These are phyloP conservation scores for Miniopterus natalensis DNA, from an alignment of 2,113 vertebrate species.

Conservation along the genomic window DNA sequence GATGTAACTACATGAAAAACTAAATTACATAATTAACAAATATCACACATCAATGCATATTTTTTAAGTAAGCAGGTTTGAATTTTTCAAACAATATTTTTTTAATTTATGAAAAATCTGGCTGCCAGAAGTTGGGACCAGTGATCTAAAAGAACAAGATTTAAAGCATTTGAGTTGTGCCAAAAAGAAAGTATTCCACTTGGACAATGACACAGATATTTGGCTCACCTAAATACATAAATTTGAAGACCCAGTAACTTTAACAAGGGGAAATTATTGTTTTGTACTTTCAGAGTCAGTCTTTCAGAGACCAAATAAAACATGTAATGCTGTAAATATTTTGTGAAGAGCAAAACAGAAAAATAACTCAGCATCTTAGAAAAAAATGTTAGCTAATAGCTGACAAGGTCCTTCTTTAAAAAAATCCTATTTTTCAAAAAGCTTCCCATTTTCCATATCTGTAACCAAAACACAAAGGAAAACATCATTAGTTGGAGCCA, in stretches of 20 bases:
- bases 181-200: constrained; percentile 66
- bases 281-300: constrained; percentile 53
- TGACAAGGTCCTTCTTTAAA: constrained; percentile 54
- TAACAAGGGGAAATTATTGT: constrained; percentile 55
- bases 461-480: constrained; percentile 81
- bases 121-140: constrained; percentile 58
- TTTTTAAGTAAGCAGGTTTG: background rate
- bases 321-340: constrained; percentile 67
- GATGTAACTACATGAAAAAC: background rate
- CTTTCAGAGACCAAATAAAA: constrained; percentile 40
- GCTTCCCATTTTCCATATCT: constrained; percentile 30
- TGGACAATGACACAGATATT: constrained; percentile 39
- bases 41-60: background rate
- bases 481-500: constrained; percentile 60
- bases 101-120: constrained; percentile 73
- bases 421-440: constrained; percentile 37
- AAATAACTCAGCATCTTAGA: constrained; percentile 78
- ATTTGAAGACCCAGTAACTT: background rate
- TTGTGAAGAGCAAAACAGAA: constrained; percentile 73
- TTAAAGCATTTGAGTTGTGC: constrained; percentile 62
- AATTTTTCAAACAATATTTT: constrained; percentile 39
- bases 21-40: constrained; percentile 41
- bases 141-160: constrained; percentile 48
- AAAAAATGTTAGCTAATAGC: constrained; percentile 75
- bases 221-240: constrained; percentile 60